Percentiles rank a stretch among this genome's conserved stretches.
Conservation (phyloP, 2,797 vertebrate species). For the Semaprochilodus insignis region DNA sequence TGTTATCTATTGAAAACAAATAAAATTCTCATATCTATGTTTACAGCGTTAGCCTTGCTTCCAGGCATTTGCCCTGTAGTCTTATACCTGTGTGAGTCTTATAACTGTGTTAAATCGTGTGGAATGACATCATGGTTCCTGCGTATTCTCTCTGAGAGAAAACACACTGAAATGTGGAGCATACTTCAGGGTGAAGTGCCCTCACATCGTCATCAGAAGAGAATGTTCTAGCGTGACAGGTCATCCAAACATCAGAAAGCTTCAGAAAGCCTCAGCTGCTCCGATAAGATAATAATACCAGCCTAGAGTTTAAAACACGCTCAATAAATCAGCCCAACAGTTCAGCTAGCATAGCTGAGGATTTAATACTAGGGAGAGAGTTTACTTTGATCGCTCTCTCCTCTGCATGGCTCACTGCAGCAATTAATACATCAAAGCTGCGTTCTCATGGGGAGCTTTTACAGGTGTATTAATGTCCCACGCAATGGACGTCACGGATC, state of each 20-base stretch:
- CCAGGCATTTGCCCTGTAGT: no score
- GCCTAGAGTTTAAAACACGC: neutral
- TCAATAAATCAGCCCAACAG: constrained; percentile 6
- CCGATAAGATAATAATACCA: constrained; percentile 7
- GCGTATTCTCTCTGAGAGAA: neutral
- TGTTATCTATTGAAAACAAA: no score
- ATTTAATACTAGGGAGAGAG: constrained; percentile 6
- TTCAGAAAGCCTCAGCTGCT: neutral
- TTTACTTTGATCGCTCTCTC: constrained; percentile 19
- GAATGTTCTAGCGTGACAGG: constrained; percentile 12
- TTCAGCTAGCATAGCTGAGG: neutral
- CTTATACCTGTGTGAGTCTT: no score
- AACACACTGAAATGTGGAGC: neutral
- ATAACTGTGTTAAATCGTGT: no score
- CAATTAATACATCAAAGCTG: constrained; percentile 4
- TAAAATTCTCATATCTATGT: no score
- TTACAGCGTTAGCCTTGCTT: no score
- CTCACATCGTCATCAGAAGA: neutral
- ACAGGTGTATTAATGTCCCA: neutral
- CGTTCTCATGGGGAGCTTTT: neutral
- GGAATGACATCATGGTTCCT: neutral
- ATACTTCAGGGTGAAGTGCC: neutral
- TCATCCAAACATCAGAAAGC: neutral
- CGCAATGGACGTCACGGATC: neutral
- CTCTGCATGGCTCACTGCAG: neutral